These are phyloP conservation scores for Cyanoderma ruficeps DNA, from an alignment of 2,113 vertebrate species.

Conservation along the genomic window DNA sequence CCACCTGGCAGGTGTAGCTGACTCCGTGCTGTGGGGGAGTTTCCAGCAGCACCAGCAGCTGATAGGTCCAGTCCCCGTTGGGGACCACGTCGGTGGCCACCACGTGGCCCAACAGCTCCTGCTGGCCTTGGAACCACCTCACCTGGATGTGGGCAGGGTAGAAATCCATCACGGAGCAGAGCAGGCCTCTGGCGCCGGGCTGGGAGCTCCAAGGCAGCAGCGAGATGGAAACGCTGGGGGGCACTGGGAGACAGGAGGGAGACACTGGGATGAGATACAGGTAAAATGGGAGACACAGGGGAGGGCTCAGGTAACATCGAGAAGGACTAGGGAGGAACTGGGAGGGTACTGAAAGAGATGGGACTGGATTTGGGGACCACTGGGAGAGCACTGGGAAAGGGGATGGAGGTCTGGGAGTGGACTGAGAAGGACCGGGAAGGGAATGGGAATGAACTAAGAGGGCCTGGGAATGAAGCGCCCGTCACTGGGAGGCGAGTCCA, in stretches of 20 bases:
- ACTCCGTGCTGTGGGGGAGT: rapidly evolving
- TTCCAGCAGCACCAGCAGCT: not conserved
- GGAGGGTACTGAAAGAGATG: not conserved
- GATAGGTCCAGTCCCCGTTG: not conserved
- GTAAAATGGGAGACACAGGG: not conserved
- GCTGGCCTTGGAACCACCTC: not conserved
- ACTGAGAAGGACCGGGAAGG: not conserved
- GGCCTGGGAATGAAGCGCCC: not conserved
- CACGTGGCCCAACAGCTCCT: not conserved
- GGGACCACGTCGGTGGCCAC: not conserved
- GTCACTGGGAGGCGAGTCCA: not conserved
- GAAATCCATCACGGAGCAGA: not conserved
- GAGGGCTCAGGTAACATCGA: not conserved
- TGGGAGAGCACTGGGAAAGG: not conserved
- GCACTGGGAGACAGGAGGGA: not conserved
- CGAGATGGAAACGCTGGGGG: not conserved
- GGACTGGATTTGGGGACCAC: no score
- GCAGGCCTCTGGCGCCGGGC: rapidly evolving
- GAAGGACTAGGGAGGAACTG: not conserved
- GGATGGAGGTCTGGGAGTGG: not conserved
- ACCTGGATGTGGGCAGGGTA: not conserved
- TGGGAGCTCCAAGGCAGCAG: not conserved
- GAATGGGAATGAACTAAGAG: no score
- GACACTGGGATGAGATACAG: not conserved
- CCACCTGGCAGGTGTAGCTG: not conserved